Evolutionary conservation across 2,797 vertebrate genomes (phyloP).

Genomic region (Muscicapa comitata): DNA sequence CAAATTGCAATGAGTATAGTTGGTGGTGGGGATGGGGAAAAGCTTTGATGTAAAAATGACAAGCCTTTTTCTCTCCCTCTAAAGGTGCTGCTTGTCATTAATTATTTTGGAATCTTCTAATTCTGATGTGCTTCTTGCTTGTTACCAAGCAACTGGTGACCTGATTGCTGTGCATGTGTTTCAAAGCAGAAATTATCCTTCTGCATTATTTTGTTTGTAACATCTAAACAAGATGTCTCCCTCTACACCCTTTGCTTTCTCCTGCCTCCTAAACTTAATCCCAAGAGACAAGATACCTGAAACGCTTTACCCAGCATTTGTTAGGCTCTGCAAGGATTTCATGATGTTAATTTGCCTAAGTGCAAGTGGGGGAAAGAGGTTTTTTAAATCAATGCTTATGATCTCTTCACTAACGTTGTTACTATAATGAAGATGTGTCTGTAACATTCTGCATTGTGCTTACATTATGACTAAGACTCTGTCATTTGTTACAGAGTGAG

Average conservation of each 20-base stretch:
- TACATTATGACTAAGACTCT: neutral
- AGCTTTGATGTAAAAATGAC: constrained; percentile 14
- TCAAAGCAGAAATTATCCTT: constrained; percentile 21
- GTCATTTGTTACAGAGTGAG: neutral
- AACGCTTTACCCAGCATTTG: neutral
- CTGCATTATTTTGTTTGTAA: neutral
- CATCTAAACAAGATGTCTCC: neutral
- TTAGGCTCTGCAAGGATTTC: neutral
- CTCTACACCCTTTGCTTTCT: neutral
- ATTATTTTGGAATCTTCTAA: constrained; percentile 45
- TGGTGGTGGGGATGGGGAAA: neutral
- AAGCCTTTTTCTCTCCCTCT: constrained; percentile 44
- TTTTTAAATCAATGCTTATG: neutral
- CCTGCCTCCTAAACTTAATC: neutral
- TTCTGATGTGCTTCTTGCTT: constrained; percentile 39
- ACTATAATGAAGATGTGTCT: neutral
- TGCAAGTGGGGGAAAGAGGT: neutral
- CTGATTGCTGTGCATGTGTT: constrained; percentile 43
- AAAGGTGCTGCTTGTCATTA: constrained; percentile 64
- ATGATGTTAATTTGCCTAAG: neutral
- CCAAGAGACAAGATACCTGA: neutral
- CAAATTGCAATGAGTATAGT: neutral
- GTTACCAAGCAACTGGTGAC: constrained; percentile 65
- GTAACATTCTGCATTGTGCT: neutral
- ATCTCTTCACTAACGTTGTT: neutral